Conservation (phyloP, 2,888 invertebrate species). For the Agrotis clavis region DNA sequence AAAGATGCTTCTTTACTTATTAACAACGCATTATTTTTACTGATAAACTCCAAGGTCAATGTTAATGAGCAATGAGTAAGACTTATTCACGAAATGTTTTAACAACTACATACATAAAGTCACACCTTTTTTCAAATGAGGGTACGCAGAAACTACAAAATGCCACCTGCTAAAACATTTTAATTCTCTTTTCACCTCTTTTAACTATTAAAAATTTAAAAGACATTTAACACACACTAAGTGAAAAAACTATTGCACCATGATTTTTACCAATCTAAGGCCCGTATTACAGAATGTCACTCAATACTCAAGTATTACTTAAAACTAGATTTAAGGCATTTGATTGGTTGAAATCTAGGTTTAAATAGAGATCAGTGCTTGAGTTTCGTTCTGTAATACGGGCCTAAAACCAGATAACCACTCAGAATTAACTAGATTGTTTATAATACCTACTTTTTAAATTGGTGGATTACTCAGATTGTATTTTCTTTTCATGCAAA, state of each 20-base stretch:
- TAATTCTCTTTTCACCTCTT: neutral
- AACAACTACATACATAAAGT: neutral
- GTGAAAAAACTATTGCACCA: neutral
- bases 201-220: neutral
- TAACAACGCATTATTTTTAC: constrained; percentile 7
- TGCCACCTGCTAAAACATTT: neutral
- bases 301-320: too few species aligned
- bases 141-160: neutral
- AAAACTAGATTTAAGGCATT: too few species aligned
- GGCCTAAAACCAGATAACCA: neutral
- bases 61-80: neutral
- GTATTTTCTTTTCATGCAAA: neutral
- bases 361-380: too few species aligned
- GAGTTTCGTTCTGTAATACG: too few species aligned
- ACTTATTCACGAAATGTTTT: neutral
- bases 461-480: neutral
- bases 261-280: neutral
- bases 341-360: too few species aligned
- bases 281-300: too few species aligned
- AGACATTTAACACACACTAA: neutral
- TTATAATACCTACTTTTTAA: neutral
- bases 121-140: neutral
- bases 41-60: constrained; percentile 20
- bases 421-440: neutral
- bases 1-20: constrained; percentile 3